Conservation (phyloP, 1,140 invertebrate genomes). For the Daktulosphaira vitifoliae region DNA sequence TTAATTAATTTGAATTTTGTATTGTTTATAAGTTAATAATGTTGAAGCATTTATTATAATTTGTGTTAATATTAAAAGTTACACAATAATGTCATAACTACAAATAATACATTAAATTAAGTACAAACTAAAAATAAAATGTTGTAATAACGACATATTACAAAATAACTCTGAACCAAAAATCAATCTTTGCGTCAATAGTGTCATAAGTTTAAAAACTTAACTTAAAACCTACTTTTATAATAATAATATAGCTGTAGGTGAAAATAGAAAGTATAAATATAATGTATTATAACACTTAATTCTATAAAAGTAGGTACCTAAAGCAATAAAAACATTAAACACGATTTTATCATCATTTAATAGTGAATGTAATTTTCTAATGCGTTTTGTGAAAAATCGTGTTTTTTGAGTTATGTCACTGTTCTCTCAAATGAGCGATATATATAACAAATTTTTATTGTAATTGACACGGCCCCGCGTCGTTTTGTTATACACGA, state of each 20-base stretch:
- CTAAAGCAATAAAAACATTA: constrained; percentile 1
- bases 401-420: constrained; percentile 6
- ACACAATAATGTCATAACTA: constrained; percentile 4
- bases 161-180: constrained; percentile 11
- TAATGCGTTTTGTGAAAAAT: constrained; percentile 18
- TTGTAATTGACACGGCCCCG: too few relatives aligned
- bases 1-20: constrained; percentile 5
- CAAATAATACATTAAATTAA: constrained; percentile 5
- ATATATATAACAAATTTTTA: too few relatives aligned
- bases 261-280: background rate
- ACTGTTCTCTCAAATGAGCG: constrained; percentile 5
- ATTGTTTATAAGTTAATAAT: constrained; percentile 16
- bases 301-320: background rate
- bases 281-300: constrained; percentile 16
- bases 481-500: too few relatives aligned
- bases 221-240: constrained; percentile 1
- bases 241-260: constrained; percentile 2
- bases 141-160: constrained; percentile 11
- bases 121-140: constrained; percentile 1
- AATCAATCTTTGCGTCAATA: background rate
- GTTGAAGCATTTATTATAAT: constrained; percentile 14
- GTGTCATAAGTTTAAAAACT: constrained; percentile 17
- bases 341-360: constrained; percentile 10
- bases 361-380: constrained; percentile 9
- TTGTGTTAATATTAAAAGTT: constrained; percentile 12